These are phyloP conservation scores for Drosophila robusta DNA, from an alignment of 2,888 invertebrate species.

Conservation along the genomic window DNA sequence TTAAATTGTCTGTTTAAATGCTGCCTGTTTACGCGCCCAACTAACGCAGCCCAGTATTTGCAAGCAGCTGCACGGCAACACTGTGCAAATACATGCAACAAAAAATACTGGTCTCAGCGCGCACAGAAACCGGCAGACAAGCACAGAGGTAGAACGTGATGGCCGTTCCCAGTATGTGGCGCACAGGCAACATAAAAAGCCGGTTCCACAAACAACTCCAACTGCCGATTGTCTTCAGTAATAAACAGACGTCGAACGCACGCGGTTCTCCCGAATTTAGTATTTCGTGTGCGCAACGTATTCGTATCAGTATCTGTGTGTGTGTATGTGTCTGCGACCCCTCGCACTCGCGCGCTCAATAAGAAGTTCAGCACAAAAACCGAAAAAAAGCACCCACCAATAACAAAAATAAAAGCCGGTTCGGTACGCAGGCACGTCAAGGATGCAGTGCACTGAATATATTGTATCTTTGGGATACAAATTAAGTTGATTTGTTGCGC, in stretches of 20 bases:
- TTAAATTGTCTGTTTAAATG: conserved; percentile 11
- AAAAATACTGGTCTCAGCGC: conserved; percentile 51
- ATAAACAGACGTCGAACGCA: conserved; percentile 71
- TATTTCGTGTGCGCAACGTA: conserved; percentile 19
- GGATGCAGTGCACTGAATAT: conserved; percentile 65
- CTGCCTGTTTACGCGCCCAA: conserved; percentile 37
- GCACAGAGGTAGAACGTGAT: background rate
- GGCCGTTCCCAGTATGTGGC: conserved; percentile 50
- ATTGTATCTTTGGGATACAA: conserved; percentile 76
- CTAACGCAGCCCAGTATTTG: conserved; percentile 14
- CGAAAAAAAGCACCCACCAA: conserved; percentile 52
- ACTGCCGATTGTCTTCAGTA: conserved; percentile 66
- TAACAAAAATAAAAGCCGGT: conserved; percentile 60
- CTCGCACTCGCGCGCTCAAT: conserved; percentile 13
- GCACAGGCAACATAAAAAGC: conserved; percentile 45
- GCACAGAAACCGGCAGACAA: background rate
- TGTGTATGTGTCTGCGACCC: conserved; percentile 21
- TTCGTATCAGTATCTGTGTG: conserved; percentile 32
- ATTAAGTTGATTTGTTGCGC: conserved; percentile 71
- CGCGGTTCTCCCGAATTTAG: conserved; percentile 62
- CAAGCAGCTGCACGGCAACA: conserved; percentile 59
- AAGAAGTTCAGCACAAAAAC: conserved; percentile 16
- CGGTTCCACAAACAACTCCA: conserved; percentile 62
- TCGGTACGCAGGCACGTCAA: conserved; percentile 59
- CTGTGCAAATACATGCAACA: conserved; percentile 22